Evolutionary conservation across 2,113 vertebrate genomes (phyloP).

Genomic region (Enhydra lutris): DNA sequence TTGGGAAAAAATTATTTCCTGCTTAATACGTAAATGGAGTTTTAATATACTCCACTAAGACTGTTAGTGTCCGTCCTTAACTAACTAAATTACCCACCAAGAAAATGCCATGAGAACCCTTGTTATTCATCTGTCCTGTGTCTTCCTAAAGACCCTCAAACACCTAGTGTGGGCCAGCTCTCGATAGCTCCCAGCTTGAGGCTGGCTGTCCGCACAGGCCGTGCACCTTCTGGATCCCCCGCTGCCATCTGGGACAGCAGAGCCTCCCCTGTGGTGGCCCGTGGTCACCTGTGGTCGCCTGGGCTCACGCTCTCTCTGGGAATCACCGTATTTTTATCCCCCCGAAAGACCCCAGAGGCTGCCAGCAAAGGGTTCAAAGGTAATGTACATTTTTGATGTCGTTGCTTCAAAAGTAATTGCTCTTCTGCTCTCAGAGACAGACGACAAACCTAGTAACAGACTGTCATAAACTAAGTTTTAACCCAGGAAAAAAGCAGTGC

Average conservation of each 20-base stretch:
- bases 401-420: conserved; percentile 49
- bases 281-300: neutral
- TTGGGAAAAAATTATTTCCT: neutral
- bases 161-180: neutral
- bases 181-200: neutral
- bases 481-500: neutral
- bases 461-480: conserved; percentile 63
- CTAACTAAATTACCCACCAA: conserved; percentile 47
- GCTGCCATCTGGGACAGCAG: neutral
- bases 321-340: neutral
- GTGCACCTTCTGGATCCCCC: neutral
- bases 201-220: neutral
- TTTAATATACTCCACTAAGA: neutral
- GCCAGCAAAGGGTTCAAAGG: conserved; percentile 26
- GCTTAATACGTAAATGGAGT: neutral
- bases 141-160: conserved; percentile 65
- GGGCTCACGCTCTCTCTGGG: neutral
- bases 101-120: conserved; percentile 47
- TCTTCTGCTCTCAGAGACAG: conserved; percentile 44
- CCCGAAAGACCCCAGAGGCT: neutral
- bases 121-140: neutral
- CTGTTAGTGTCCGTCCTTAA: neutral
- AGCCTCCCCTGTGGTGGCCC: neutral
- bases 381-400: neutral
- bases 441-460: neutral